Conservation (phyloP, 2,113 vertebrate genomes). For the Grammomys surdaster region DNA sequence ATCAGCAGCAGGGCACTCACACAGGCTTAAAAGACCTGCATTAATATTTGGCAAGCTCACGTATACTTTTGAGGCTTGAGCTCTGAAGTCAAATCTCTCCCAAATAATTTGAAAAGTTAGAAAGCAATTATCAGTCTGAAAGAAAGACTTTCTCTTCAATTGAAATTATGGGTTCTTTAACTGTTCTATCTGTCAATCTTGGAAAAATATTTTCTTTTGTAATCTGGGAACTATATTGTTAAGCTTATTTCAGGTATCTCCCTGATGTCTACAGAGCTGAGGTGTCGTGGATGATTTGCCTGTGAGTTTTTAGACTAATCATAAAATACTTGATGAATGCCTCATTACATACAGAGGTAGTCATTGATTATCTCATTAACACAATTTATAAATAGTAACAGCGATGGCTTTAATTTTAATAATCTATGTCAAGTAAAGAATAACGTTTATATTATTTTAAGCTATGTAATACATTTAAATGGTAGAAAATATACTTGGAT, state of each 20-base stretch:
- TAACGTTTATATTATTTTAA: conserved; percentile 14
- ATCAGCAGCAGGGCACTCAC: neutral
- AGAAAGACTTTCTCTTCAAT: conserved; percentile 11
- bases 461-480: conserved; percentile 2
- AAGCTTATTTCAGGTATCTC: conserved; percentile 29
- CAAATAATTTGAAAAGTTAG: conserved; percentile 61
- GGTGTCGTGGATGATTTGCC: conserved; percentile 21
- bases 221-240: conserved; percentile 52
- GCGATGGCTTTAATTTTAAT: conserved; percentile 47
- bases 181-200: conserved; percentile 65
- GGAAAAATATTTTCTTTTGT: conserved; percentile 61
- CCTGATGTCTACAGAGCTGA: conserved; percentile 44
- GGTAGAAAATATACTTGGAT: conserved; percentile 14
- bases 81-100: neutral
- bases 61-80: conserved; percentile 10
- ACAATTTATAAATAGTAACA: neutral
- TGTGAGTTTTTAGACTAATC: conserved; percentile 33
- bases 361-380: neutral
- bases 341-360: neutral
- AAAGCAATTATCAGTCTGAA: conserved; percentile 44
- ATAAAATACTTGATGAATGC: conserved; percentile 4
- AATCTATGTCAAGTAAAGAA: neutral
- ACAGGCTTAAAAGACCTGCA: neutral
- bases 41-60: neutral
- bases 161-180: conserved; percentile 44